phyloP scores from a whole-genome alignment of 1,140 invertebrate species.

The Coelopa frigida region DNA sequence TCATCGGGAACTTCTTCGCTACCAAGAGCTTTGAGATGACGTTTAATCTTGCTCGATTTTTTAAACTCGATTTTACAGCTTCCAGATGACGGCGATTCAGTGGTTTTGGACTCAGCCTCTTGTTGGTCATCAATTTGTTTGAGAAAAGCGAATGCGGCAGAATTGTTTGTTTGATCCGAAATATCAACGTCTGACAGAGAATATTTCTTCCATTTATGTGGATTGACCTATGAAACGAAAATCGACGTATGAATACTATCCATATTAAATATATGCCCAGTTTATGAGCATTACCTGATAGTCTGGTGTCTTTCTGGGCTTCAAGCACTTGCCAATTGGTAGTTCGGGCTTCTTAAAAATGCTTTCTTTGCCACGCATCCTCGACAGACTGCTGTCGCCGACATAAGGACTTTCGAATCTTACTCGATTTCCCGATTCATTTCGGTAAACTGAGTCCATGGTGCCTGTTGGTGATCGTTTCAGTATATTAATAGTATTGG shows the following conservation, averaged over 20 bases:
- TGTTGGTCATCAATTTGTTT: conserved; percentile 56
- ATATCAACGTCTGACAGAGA: conserved; percentile 68
- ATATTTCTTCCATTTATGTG: conserved; percentile 71
- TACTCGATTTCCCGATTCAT: conserved; percentile 17
- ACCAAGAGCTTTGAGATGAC: conserved; percentile 30
- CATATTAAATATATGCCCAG: background rate
- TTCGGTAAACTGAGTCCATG: conserved; percentile 16
- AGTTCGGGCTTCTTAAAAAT: conserved; percentile 66
- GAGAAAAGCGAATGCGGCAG: conserved; percentile 63
- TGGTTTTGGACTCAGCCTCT: conserved; percentile 21
- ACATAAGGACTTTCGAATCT: conserved; percentile 11
- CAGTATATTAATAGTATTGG: conserved; percentile 26
- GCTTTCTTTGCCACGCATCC: conserved; percentile 63
- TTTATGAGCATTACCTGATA: conserved; percentile 44
- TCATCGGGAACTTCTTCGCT: conserved; percentile 32
- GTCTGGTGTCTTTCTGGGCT: conserved; percentile 53
- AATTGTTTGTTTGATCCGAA: conserved; percentile 63
- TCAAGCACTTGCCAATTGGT: conserved; percentile 51
- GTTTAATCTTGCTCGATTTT: conserved; percentile 32
- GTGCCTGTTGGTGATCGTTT: conserved; percentile 10
- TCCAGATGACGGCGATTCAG: conserved; percentile 27
- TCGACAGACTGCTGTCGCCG: conserved; percentile 43
- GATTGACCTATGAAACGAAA: conserved; percentile 49
- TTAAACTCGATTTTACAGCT: conserved; percentile 49
- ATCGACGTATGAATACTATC: background rate